Evolutionary conservation across 1,140 invertebrate species (phyloP).

Genomic region (Camponotus pennsylvanicus): DNA sequence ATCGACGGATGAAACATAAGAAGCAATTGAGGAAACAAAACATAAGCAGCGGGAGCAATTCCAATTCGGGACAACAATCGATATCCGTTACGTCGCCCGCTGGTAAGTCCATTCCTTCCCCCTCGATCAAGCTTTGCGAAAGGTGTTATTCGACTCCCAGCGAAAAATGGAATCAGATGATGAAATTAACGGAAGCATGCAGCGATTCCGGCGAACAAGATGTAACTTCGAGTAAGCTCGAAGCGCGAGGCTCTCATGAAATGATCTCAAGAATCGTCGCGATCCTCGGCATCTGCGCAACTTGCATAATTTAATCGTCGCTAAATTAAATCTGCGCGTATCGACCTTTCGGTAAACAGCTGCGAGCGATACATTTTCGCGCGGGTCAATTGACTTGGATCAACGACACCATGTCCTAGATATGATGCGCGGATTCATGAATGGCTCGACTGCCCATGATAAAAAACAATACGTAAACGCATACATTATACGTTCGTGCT

Average conservation of each 20-base stretch:
- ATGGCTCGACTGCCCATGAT: slow-evolving; percentile 25
- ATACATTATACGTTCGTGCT: neutral
- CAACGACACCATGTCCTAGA: slow-evolving; percentile 66
- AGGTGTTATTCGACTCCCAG: too few species aligned
- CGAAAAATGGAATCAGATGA: too few species aligned
- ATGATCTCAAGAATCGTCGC: neutral
- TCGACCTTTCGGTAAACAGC: slow-evolving; percentile 73
- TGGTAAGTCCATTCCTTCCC: slow-evolving; percentile 71
- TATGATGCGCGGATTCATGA: slow-evolving; percentile 58
- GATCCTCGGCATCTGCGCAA: slow-evolving; percentile 31
- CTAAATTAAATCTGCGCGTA: slow-evolving; percentile 62
- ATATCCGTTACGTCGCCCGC: slow-evolving; percentile 80
- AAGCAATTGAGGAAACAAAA: slow-evolving; percentile 94
- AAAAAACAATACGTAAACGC: neutral
- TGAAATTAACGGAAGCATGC: too few species aligned
- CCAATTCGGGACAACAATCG: slow-evolving; percentile 76
- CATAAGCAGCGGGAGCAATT: slow-evolving; percentile 83
- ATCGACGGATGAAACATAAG: slow-evolving; percentile 98
- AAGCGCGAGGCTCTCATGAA: neutral
- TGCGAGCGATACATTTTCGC: slow-evolving; percentile 41
- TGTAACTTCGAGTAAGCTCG: too few species aligned
- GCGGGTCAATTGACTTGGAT: slow-evolving; percentile 65
- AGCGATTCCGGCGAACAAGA: too few species aligned
- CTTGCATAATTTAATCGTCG: slow-evolving; percentile 69
- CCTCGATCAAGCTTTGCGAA: neutral